phyloP scores from a whole-genome alignment of 2,113 vertebrate genomes.

The Poeciliopsis occidentalis region DNA sequence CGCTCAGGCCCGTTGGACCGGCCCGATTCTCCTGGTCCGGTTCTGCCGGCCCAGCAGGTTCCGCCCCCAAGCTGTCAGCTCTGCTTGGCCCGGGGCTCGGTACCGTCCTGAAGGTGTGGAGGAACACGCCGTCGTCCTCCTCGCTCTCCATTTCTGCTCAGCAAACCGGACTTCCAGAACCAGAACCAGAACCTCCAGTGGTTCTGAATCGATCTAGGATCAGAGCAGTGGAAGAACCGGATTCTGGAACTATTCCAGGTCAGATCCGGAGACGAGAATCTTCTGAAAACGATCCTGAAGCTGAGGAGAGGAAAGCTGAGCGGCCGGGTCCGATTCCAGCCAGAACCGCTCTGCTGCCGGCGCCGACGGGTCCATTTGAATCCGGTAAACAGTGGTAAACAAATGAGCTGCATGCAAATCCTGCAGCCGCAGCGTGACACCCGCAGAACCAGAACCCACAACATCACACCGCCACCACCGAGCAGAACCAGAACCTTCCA shows the following conservation, averaged over 20 bases:
- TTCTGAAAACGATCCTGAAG: neutral
- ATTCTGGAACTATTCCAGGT: neutral
- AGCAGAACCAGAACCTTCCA: too few species aligned
- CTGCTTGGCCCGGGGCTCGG: rapidly evolving
- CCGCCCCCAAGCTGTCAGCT: rapidly evolving
- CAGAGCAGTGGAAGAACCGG: neutral
- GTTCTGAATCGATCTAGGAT: neutral
- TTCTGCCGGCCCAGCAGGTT: neutral
- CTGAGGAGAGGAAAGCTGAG: neutral
- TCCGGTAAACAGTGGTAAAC: conserved; percentile 18
- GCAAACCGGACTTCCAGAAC: neutral
- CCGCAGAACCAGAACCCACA: too few species aligned
- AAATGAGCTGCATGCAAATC: conserved; percentile 57
- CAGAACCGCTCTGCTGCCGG: neutral
- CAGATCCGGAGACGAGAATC: too few species aligned
- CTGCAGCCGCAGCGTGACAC: neutral
- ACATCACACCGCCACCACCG: too few species aligned
- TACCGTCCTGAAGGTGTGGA: neutral
- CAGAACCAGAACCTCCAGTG: neutral
- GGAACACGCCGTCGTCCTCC: too few species aligned
- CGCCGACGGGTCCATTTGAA: neutral
- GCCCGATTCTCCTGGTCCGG: neutral
- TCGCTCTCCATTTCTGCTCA: conserved; percentile 9
- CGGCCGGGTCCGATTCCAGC: neutral
- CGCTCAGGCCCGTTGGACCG: neutral